Evolutionary conservation across 2,797 vertebrate species (phyloP), one percentile per base, ranked within the genome.

Genomic region (Diplodus puntazzo): DNA sequence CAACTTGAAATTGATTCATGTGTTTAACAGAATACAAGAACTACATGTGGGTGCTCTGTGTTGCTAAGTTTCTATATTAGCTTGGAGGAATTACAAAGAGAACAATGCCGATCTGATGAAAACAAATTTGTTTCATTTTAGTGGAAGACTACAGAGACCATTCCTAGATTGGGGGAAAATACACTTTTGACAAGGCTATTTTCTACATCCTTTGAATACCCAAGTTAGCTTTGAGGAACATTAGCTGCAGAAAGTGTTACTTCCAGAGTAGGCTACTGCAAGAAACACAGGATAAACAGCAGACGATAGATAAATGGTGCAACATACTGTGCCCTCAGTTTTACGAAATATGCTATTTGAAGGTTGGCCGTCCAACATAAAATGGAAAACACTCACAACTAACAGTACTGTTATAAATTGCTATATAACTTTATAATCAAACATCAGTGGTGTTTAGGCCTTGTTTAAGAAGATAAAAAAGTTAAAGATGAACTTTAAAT

Each of bases 11-110:
- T 66, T 23, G 17, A 65, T 66, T 60, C 3, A 49, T 65, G 64
- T 49, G 30, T 52, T 34, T 4, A 16, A 66, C 52, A 80, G 30
- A 46, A 62, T 27, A 57, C 17, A 60, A 30, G 25, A 66, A 45
- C 17, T 42, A 18, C 54, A 55, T 68, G 27, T 72, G 54, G 27
- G 30, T 69, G 42, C 50, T n/a, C 48, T 61, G 21, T 48, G 74
- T 81, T 81, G 61, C 79, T 74, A 49, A 78, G 79, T 68, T 81
- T 74, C 70, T 58, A 63, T 57, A 53, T 78, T 67, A 30, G 50
- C 8, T 39, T 53, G 18, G 7, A 74, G 20, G 23, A 55, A 73
- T 61, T 50, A 34, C 11, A 62, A 23, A 9, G 14, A 62, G 39
- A 76, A 55, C 45, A 62, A 18, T 39, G 66, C n/a, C 75, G 16